A percentile compares a stretch with the other conserved stretches of the same genome.
These are phyloP conservation scores for Ectemnius continuus DNA, from an alignment of 2,888 invertebrate genomes.

Conservation along the genomic window DNA sequence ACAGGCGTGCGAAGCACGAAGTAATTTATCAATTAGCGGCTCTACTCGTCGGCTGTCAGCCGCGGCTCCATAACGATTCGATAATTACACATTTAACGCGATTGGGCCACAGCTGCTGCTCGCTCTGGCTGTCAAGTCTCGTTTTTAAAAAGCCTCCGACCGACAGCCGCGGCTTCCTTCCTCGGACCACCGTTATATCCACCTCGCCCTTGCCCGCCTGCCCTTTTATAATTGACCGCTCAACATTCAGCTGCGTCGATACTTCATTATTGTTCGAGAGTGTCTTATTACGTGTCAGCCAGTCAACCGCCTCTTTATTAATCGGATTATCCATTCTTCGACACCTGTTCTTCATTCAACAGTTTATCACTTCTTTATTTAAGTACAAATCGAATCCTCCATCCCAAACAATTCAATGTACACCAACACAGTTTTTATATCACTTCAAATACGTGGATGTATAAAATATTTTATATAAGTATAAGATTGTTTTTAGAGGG, in stretches of 20 bases:
- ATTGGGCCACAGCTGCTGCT: constrained; percentile 54
- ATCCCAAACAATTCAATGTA: no score
- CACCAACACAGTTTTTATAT: no score
- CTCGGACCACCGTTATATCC: constrained; percentile 12
- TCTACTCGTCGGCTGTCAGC: constrained; percentile 54
- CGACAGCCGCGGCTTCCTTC: constrained; percentile 27
- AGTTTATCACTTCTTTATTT: no score
- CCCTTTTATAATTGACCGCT: constrained; percentile 26
- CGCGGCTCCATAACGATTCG: constrained; percentile 53
- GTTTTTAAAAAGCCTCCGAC: constrained; percentile 47
- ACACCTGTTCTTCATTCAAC: no score
- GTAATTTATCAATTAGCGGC: constrained; percentile 60
- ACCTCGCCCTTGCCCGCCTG: constrained; percentile 16
- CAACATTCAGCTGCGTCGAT: constrained; percentile 16
- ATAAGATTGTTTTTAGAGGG: no score
- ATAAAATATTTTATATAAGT: no score
- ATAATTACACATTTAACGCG: constrained; percentile 62
- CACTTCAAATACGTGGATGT: no score
- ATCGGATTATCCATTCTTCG: no score
- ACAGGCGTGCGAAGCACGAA: constrained; percentile 38
- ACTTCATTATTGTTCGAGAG: neutral
- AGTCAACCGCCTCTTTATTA: no score
- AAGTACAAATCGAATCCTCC: no score
- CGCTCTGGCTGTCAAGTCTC: constrained; percentile 50
- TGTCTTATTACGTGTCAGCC: no score